Evolutionary conservation across 2,888 invertebrate genomes (phyloP).

Genomic region (Calliphora vomitoria): DNA sequence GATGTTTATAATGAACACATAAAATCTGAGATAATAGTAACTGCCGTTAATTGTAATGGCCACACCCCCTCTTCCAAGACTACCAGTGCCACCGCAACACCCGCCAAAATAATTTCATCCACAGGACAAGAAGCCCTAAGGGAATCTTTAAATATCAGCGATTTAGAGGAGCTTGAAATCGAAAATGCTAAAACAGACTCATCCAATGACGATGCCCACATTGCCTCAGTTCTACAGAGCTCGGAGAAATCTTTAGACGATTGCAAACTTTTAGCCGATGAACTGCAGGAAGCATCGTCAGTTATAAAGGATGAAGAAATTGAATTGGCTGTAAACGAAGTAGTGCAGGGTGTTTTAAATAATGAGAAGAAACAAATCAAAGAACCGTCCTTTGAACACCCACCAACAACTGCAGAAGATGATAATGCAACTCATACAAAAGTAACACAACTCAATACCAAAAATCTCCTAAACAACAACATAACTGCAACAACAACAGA

Average conservation of each 20-base stretch:
- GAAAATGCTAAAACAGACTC: slow-evolving; percentile 77
- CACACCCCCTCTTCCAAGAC: slow-evolving; percentile 53
- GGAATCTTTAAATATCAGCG: slow-evolving; percentile 84
- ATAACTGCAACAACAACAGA: slow-evolving; percentile 41
- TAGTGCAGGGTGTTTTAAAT: slow-evolving; percentile 85
- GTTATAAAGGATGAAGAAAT: slow-evolving; percentile 86
- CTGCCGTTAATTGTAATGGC: slow-evolving; percentile 76
- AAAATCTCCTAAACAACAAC: slow-evolving; percentile 82
- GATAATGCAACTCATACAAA: slow-evolving; percentile 70
- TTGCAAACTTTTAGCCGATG: slow-evolving; percentile 83
- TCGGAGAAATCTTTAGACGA: slow-evolving; percentile 86
- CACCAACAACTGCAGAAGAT: slow-evolving; percentile 32
- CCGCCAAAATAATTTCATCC: slow-evolving; percentile 57
- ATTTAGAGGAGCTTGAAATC: slow-evolving; percentile 80
- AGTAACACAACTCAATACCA: slow-evolving; percentile 81
- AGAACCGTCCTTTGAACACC: slow-evolving; percentile 68
- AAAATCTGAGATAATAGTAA: slow-evolving; percentile 81
- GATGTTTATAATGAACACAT: slow-evolving; percentile 85
- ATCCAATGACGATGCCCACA: slow-evolving; percentile 85
- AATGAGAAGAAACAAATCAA: slow-evolving; percentile 82
- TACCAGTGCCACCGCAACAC: slow-evolving; percentile 47
- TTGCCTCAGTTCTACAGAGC: slow-evolving; percentile 85
- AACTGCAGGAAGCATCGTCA: slow-evolving; percentile 82
- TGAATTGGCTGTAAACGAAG: slow-evolving; percentile 85
- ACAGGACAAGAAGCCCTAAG: slow-evolving; percentile 81